A percentile compares a stretch with the other conserved stretches of the same genome.
Conservation (phyloP, 64 coral and sea anemone species). For the Catalaphyllia jardinei region DNA sequence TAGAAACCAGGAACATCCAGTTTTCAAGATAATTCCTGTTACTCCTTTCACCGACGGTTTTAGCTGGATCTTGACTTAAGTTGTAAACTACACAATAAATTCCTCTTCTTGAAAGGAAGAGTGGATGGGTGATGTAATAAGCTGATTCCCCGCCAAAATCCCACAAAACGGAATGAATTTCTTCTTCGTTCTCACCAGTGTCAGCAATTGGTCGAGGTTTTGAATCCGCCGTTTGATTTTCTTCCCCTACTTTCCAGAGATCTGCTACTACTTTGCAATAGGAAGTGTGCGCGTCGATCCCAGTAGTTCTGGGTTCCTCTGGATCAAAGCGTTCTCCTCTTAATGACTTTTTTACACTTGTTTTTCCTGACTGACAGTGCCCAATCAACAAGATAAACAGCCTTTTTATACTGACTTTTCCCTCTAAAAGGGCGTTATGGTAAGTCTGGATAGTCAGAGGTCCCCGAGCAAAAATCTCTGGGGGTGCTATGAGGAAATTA, state of each 20-base stretch:
- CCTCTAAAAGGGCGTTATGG: constrained; percentile 7
- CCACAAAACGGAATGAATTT: constrained; percentile 1
- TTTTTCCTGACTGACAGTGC: constrained; percentile 29
- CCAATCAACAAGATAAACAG: constrained; percentile 38
- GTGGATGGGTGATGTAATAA: neutral
- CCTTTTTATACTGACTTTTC: neutral
- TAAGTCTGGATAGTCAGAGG: neutral
- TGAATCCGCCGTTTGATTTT: neutral
- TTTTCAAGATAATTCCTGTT: neutral
- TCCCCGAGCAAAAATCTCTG: constrained; percentile 25
- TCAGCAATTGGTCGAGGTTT: no score
- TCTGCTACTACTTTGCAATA: constrained; percentile 34
- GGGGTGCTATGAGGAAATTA: neutral
- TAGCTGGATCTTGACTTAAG: neutral
- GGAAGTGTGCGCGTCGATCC: constrained; percentile 4
- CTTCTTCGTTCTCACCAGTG: neutral
- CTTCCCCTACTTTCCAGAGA: neutral
- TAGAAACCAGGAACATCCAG: neutral
- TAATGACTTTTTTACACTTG: neutral
- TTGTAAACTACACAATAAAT: neutral
- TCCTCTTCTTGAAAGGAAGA: neutral
- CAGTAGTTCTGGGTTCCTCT: constrained; percentile 35
- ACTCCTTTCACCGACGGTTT: neutral
- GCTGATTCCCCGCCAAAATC: neutral
- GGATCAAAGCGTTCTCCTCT: constrained; percentile 22